A percentile compares a stretch with the other conserved stretches of the same genome.
Conservation (phyloP, 2,113 vertebrate species). For the Alethe castanea region DNA sequence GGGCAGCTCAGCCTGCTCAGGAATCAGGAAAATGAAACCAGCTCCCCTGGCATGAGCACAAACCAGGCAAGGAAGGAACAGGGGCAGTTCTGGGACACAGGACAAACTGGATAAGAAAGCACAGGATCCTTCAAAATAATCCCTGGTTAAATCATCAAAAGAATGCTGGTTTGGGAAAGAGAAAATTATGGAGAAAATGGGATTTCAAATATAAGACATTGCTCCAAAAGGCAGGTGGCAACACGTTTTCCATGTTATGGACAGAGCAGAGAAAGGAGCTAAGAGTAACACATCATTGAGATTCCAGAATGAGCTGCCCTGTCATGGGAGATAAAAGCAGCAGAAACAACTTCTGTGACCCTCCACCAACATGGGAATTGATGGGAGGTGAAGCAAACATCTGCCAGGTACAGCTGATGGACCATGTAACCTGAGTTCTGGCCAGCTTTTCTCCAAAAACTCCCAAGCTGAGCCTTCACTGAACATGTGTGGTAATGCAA, state of each 20-base stretch:
- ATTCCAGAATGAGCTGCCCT: not conserved
- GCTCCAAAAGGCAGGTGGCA: not conserved
- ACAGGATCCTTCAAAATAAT: not conserved
- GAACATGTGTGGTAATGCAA: fast-evolving
- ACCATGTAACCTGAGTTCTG: not conserved
- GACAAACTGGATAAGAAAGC: not conserved
- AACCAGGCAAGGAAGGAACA: not conserved
- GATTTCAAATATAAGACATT: not conserved
- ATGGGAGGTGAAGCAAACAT: not conserved
- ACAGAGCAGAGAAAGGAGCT: not conserved
- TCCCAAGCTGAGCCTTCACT: not conserved
- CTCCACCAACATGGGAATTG: not conserved
- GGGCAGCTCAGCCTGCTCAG: not conserved
- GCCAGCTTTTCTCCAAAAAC: not conserved
- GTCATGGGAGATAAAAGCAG: not conserved
- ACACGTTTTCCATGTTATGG: not conserved
- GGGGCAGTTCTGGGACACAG: not conserved
- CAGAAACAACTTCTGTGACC: not conserved
- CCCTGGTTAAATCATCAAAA: not conserved
- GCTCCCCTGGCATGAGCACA: not conserved
- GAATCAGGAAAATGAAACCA: not conserved
- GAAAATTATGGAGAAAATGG: not conserved
- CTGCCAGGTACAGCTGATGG: not conserved
- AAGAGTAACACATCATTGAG: not conserved
- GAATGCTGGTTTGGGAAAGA: not conserved